Conservation (phyloP, 1,140 invertebrate species). For the Galleria mellonella region DNA sequence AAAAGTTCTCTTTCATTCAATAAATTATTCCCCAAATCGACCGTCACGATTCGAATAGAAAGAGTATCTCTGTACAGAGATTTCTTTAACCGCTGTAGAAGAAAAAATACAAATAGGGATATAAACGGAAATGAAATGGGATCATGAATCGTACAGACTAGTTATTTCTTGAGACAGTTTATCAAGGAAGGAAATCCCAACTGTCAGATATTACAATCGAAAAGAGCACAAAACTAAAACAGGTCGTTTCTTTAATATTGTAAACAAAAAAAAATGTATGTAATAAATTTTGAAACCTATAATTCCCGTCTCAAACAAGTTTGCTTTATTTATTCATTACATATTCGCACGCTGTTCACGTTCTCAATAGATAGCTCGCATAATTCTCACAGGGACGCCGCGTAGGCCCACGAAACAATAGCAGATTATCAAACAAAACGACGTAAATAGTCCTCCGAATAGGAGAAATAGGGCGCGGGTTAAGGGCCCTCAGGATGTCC, state of each 20-base stretch:
- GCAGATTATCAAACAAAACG: constrained; percentile 70
- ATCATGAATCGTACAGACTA: constrained; percentile 50
- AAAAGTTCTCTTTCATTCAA: constrained; percentile 45
- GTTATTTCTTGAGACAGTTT: constrained; percentile 32
- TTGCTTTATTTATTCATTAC: constrained; percentile 55
- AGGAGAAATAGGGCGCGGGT: constrained; percentile 61
- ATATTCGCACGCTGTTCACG: constrained; percentile 59
- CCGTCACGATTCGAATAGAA: constrained; percentile 66
- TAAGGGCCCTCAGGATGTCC: constrained; percentile 58
- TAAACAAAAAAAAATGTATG: background rate
- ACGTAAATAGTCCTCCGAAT: constrained; percentile 64
- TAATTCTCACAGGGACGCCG: constrained; percentile 62
- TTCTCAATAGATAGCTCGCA: constrained; percentile 63
- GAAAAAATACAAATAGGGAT: constrained; percentile 64
- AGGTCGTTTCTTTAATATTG: background rate
- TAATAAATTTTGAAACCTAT: constrained; percentile 22
- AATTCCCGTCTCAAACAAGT: constrained; percentile 23
- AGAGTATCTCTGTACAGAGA: constrained; percentile 57
- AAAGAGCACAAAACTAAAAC: background rate
- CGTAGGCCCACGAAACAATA: constrained; percentile 62
- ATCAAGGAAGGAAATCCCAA: constrained; percentile 13
- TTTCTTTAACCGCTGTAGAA: constrained; percentile 53
- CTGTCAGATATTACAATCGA: constrained; percentile 3
- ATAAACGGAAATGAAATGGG: constrained; percentile 64
- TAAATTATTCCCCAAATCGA: constrained; percentile 60